Percentiles rank a stretch among this genome's conserved stretches.
Conservation (phyloP, 2,113 vertebrate species). For the Trematocara zebra region DNA sequence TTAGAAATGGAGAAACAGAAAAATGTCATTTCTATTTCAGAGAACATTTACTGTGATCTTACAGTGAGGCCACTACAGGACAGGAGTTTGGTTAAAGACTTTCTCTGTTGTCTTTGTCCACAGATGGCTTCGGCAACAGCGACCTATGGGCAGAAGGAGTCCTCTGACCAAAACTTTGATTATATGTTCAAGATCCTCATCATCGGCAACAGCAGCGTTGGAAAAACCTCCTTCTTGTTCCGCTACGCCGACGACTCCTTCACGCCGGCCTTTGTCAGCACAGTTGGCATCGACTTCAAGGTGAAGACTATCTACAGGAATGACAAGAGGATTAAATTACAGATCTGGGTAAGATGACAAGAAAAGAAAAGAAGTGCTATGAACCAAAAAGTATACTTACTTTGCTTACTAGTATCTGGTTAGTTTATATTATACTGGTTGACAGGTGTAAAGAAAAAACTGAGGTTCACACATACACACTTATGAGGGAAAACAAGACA, state of each 20-base stretch:
- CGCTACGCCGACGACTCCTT: conserved; percentile 96
- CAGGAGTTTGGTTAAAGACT: not conserved
- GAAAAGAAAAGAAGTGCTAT: not conserved
- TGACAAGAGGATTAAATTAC: conserved; percentile 94
- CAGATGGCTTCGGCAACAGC: conserved; percentile 95
- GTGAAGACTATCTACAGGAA: conserved; percentile 99
- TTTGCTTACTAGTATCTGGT: not conserved
- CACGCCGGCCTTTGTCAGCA: conserved; percentile 93
- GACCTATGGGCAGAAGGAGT: conserved; percentile 87
- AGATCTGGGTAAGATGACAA: conserved; percentile 89
- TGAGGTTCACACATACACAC: not conserved
- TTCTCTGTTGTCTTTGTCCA: not conserved
- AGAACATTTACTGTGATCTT: not conserved
- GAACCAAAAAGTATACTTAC: not conserved
- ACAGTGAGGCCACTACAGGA: not conserved
- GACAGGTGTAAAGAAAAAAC: not conserved
- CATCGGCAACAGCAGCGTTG: conserved; percentile 97
- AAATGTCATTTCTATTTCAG: not conserved
- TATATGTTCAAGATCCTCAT: conserved; percentile 99
- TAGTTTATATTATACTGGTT: not conserved
- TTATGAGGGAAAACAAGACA: not conserved
- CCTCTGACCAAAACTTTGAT: conserved; percentile 97
- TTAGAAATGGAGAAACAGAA: not conserved
- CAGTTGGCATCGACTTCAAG: conserved; percentile 97
- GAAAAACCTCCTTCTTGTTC: conserved; percentile 96